phyloP scores from a whole-genome alignment of 2,888 invertebrate genomes.

The Poecilus cupreus region DNA sequence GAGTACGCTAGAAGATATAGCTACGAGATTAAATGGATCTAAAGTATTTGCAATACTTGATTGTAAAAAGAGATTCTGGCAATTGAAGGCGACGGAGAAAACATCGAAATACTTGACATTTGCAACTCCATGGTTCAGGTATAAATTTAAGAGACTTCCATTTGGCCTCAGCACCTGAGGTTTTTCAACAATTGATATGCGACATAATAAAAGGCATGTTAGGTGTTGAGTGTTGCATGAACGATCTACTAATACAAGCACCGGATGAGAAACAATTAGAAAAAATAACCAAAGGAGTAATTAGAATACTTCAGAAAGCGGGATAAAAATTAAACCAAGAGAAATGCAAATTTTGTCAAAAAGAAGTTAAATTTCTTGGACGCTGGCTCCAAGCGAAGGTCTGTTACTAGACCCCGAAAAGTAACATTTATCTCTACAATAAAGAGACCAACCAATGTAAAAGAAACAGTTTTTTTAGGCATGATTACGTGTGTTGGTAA shows the following conservation, averaged over 20 bases:
- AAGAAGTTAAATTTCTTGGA: too few relatives aligned
- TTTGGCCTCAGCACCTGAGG: conserved; percentile 64
- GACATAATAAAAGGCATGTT: conserved; percentile 56
- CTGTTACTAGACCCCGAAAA: conserved; percentile 37
- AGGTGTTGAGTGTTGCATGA: conserved; percentile 63
- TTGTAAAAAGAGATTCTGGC: conserved; percentile 62
- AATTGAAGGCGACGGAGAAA: conserved; percentile 59
- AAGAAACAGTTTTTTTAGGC: conserved; percentile 40
- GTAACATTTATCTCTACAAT: conserved; percentile 23
- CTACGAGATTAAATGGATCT: not conserved
- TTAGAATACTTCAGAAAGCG: not conserved
- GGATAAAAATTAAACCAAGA: too few relatives aligned
- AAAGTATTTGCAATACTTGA: conserved; percentile 31
- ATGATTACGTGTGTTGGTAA: conserved; percentile 48
- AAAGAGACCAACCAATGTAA: conserved; percentile 27
- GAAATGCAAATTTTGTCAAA: too few relatives aligned
- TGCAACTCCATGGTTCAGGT: conserved; percentile 63
- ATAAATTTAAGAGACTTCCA: conserved; percentile 61
- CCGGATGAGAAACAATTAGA: not conserved
- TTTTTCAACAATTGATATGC: conserved; percentile 62
- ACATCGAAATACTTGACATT: conserved; percentile 61
- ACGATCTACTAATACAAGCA: conserved; percentile 64
- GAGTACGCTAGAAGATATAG: not conserved
- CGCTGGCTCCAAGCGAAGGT: too few relatives aligned
- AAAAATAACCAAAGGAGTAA: not conserved